Conservation (phyloP, 2,888 invertebrate genomes). For the Nyleta sp. region DNA sequence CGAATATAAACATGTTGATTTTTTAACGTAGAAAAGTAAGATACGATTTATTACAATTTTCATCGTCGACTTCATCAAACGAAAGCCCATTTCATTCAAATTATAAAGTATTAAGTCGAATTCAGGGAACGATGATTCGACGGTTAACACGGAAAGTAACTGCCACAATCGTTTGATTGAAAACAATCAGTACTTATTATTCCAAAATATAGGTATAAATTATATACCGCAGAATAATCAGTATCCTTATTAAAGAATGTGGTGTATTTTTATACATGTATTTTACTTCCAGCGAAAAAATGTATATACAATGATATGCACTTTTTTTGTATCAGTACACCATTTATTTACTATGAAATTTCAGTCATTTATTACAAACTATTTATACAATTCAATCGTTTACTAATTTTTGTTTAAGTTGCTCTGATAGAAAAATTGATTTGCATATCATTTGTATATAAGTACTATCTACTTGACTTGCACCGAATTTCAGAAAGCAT, state of each 20-base stretch:
- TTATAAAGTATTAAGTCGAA: constrained; percentile 41
- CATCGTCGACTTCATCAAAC: constrained; percentile 16
- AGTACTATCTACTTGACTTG: constrained; percentile 37
- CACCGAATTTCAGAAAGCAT: constrained; percentile 49
- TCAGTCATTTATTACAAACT: background rate
- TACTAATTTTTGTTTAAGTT: no score
- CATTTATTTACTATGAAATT: background rate
- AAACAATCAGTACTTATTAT: constrained; percentile 53
- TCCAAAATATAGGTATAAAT: constrained; percentile 32
- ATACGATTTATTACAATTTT: constrained; percentile 5
- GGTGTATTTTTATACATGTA: constrained; percentile 45
- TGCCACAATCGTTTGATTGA: constrained; percentile 43
- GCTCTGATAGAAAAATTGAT: constrained; percentile 6
- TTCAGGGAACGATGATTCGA: background rate
- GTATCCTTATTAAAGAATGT: constrained; percentile 13
- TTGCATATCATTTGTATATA: constrained; percentile 33
- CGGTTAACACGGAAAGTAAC: constrained; percentile 25
- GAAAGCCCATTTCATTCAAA: constrained; percentile 11
- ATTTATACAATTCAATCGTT: background rate
- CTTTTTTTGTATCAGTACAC: background rate
- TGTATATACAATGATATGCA: constrained; percentile 12
- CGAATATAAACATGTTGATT: constrained; percentile 8
- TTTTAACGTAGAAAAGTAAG: constrained; percentile 4
- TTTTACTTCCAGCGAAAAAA: constrained; percentile 33
- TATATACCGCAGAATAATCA: constrained; percentile 24